A percentile compares a stretch with the other conserved stretches of the same genome.
Evolutionary conservation across 2,888 invertebrate genomes (phyloP).

Genomic region (Aphodius sticticus): DNA sequence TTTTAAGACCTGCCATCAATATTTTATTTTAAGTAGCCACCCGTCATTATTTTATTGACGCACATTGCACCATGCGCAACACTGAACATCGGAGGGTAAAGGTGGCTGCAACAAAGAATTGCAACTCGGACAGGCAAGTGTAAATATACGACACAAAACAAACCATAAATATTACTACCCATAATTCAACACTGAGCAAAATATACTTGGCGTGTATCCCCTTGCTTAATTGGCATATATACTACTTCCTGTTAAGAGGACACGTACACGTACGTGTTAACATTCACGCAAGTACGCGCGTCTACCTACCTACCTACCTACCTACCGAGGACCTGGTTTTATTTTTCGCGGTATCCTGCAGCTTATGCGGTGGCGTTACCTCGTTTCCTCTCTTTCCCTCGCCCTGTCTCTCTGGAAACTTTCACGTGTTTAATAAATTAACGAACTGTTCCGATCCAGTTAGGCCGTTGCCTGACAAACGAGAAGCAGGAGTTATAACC

Average conservation of each 20-base stretch:
- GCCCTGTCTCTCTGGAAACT: neutral
- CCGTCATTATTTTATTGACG: neutral
- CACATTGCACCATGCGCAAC: neutral
- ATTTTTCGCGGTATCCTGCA: neutral
- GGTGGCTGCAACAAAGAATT: neutral
- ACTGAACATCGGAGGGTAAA: neutral
- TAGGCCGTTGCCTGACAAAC: slow-evolving; percentile 39
- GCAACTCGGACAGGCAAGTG: neutral
- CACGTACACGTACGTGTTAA: neutral
- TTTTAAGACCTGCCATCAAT: neutral
- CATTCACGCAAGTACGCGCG: slow-evolving; percentile 4
- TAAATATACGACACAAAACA: slow-evolving; percentile 4
- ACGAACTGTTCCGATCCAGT: slow-evolving; percentile 31
- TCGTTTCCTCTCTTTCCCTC: neutral
- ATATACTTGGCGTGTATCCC: neutral
- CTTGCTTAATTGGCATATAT: slow-evolving; percentile 4
- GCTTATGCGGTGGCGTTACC: neutral
- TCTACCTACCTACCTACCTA: neutral
- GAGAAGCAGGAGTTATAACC: slow-evolving; percentile 37
- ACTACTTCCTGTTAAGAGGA: neutral
- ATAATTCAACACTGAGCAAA: neutral
- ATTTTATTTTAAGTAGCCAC: neutral
- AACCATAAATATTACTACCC: neutral
- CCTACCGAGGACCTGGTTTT: neutral
- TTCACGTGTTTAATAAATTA: slow-evolving; percentile 24